Evolutionary conservation across 2,797 vertebrate species (phyloP).

Genomic region (Malurus splendens): DNA sequence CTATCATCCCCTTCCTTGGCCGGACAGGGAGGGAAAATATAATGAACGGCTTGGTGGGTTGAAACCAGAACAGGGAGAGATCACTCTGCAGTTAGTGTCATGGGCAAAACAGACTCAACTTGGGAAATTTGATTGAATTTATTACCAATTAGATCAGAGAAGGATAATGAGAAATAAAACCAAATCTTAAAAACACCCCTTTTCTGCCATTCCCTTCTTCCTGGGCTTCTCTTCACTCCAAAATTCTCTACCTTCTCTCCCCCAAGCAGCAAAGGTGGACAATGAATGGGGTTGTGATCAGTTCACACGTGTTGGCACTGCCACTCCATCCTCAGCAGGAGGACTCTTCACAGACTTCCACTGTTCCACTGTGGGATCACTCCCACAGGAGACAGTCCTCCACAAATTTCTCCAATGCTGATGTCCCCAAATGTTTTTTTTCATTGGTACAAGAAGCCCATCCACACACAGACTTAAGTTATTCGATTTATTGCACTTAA

Average conservation of each 20-base stretch:
- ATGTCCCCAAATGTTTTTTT: rapidly evolving
- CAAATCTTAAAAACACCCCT: not conserved
- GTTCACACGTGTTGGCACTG: not conserved
- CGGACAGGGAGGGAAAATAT: not conserved
- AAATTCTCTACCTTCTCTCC: not conserved
- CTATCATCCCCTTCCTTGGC: not conserved
- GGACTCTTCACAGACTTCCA: not conserved
- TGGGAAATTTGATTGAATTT: not conserved
- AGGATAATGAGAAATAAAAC: not conserved
- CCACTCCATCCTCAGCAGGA: not conserved
- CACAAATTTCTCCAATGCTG: not conserved
- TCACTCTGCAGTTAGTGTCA: not conserved
- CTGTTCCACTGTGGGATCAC: not conserved
- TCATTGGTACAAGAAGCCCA: not conserved
- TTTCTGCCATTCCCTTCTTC: not conserved
- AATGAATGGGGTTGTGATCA: not conserved
- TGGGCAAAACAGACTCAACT: not conserved
- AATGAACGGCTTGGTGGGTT: not conserved
- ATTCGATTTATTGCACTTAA: not conserved
- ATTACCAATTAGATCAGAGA: not conserved
- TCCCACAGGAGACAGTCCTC: not conserved
- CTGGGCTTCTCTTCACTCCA: not conserved
- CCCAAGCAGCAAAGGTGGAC: not conserved
- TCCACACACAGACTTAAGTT: not conserved
- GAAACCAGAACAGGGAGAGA: not conserved